Percentiles rank a stretch among this genome's conserved stretches.
These are phyloP conservation scores for Ornithorhynchus anatinus DNA, from an alignment of 2,113 vertebrate genomes.

Conservation along the genomic window DNA sequence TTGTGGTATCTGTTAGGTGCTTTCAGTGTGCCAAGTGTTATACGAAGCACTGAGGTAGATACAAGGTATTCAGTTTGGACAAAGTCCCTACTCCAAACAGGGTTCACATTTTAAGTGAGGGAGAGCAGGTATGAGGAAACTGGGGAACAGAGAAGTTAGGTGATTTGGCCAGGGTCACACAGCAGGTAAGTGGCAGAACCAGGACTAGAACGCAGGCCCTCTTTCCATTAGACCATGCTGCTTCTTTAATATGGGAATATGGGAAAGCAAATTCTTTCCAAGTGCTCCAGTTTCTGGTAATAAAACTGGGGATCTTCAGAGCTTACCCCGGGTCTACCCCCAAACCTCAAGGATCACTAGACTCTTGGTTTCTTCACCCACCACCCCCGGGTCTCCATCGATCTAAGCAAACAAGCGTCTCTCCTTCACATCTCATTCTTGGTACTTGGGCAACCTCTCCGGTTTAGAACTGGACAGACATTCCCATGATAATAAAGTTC, in stretches of 20 bases:
- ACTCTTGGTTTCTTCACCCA: background rate
- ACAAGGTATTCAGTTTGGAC: too few relatives aligned
- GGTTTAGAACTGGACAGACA: slow-evolving; percentile 38
- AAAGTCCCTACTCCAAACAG: too few relatives aligned
- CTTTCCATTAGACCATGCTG: too few relatives aligned
- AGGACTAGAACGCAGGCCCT: too few relatives aligned
- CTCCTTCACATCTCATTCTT: slow-evolving; percentile 20
- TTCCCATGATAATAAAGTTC: slow-evolving; percentile 21
- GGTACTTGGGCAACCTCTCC: background rate
- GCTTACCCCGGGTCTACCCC: background rate
- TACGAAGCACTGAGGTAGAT: too few relatives aligned
- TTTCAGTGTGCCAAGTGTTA: too few relatives aligned
- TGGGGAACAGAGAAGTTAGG: too few relatives aligned
- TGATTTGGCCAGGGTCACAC: too few relatives aligned
- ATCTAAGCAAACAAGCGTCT: slow-evolving; percentile 17
- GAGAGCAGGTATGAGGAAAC: too few relatives aligned
- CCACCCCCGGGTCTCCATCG: background rate
- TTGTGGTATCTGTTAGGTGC: too few relatives aligned
- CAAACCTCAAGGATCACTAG: background rate
- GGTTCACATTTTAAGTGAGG: too few relatives aligned
- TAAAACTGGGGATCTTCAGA: background rate
- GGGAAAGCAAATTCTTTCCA: background rate
- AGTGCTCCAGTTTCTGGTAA: background rate
- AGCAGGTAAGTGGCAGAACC: too few relatives aligned
- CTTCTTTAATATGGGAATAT: background rate